Percentiles rank a stretch among this genome's conserved stretches.
These are phyloP conservation scores for Protomyctophum bolini DNA, from an alignment of 2,113 vertebrate species.

Conservation along the genomic window DNA sequence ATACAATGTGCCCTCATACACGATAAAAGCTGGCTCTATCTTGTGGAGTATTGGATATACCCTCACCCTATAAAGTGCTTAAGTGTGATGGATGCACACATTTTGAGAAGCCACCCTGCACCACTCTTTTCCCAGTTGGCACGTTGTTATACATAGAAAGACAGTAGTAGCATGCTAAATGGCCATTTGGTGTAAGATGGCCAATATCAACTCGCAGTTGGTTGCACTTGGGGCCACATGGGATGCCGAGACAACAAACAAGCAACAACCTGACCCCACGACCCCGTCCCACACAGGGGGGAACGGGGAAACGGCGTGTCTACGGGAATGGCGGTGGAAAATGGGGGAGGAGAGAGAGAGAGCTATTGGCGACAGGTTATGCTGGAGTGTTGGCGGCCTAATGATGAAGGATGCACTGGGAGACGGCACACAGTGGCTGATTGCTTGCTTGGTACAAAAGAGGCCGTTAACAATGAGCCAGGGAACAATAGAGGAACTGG, in stretches of 20 bases:
- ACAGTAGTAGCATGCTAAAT: not conserved
- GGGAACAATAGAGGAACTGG: conserved; percentile 36
- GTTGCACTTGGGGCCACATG: not conserved
- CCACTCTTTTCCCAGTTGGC: conserved; percentile 1
- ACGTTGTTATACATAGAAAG: conserved; percentile 22
- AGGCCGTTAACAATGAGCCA: conserved; percentile 45
- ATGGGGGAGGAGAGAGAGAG: conserved; percentile 7
- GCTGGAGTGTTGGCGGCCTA: conserved; percentile 31
- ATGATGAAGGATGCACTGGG: conserved; percentile 62
- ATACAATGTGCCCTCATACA: not conserved
- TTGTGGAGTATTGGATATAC: not conserved
- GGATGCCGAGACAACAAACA: not conserved
- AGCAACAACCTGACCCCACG: conserved; percentile 18
- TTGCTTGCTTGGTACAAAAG: conserved; percentile 43
- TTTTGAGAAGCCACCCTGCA: conserved; percentile 12
- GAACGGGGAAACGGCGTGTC: not conserved
- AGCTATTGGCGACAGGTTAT: not conserved
- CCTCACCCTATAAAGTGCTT: conserved; percentile 21
- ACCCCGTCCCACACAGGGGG: conserved; percentile 7
- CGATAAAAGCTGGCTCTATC: not conserved
- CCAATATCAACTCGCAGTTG: conserved; percentile 3
- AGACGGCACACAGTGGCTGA: conserved; percentile 40
- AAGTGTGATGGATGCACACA: conserved; percentile 11
- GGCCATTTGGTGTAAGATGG: conserved; percentile 8
- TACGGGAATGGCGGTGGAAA: not conserved